Percentiles rank a stretch among this genome's conserved stretches.
These are phyloP conservation scores for Stenolophus ochropezus DNA, from an alignment of 2,888 invertebrate species.

Conservation along the genomic window DNA sequence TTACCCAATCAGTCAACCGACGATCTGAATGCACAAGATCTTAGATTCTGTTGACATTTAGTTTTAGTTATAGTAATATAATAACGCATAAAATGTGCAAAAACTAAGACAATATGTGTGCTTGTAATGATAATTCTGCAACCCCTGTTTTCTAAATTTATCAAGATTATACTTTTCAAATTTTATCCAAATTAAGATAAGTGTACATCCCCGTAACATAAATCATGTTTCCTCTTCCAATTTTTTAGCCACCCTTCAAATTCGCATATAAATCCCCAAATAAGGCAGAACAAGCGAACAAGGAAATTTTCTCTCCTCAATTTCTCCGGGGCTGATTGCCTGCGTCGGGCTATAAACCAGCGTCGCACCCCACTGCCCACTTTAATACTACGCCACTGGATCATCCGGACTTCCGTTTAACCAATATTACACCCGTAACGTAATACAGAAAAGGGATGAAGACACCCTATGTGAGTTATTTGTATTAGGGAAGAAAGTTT, in stretches of 20 bases:
- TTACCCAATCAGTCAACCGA: too few species aligned
- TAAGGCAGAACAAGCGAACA: constrained; percentile 14
- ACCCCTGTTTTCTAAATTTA: neutral
- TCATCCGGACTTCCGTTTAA: constrained; percentile 49
- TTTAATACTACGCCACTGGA: constrained; percentile 51
- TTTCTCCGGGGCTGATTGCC: constrained; percentile 39
- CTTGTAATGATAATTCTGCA: neutral
- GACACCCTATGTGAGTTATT: constrained; percentile 41
- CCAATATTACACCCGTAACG: constrained; percentile 51
- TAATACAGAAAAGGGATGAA: neutral
- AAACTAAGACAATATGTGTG: too few species aligned
- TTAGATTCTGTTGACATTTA: too few species aligned
- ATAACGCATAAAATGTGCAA: too few species aligned
- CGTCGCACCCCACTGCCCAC: constrained; percentile 18
- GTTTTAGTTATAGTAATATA: too few species aligned
- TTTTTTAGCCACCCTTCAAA: constrained; percentile 31
- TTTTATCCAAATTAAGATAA: constrained; percentile 8
- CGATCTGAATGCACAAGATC: too few species aligned
- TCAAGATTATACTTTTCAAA: neutral
- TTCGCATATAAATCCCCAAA: constrained; percentile 45
- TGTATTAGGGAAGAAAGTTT: constrained; percentile 19
- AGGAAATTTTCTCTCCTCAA: constrained; percentile 11
- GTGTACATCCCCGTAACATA: neutral
- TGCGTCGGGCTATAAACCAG: neutral
- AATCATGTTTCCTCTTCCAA: constrained; percentile 13